These are phyloP conservation scores for Psix sp. DNA, from an alignment of 1,140 invertebrate species.

Conservation along the genomic window DNA sequence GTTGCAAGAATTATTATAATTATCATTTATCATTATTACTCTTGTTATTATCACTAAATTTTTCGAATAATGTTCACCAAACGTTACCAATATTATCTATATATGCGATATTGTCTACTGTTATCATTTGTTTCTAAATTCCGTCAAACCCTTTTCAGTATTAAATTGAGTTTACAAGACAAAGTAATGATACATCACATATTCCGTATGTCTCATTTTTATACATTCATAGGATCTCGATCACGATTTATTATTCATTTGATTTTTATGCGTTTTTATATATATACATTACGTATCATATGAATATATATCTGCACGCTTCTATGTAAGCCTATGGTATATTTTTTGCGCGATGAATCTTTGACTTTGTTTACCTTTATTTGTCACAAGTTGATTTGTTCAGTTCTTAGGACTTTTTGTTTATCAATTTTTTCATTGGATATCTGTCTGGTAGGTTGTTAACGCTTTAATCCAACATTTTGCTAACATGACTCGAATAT, in stretches of 20 bases:
- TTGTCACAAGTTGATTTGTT: conserved; percentile 36
- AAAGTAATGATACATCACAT: conserved; percentile 34
- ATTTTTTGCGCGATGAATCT: conserved; percentile 63
- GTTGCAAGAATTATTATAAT: conserved; percentile 71
- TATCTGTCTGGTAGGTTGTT: conserved; percentile 73
- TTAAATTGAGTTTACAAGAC: conserved; percentile 2
- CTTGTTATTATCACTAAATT: conserved; percentile 57
- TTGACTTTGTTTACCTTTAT: conserved; percentile 49
- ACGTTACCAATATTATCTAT: conserved; percentile 25
- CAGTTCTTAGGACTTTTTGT: conserved; percentile 18
- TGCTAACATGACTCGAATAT: conserved; percentile 69
- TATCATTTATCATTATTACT: conserved; percentile 53
- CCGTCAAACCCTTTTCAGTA: conserved; percentile 15
- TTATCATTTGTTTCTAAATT: conserved; percentile 29
- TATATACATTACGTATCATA: conserved; percentile 39
- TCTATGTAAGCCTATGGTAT: conserved; percentile 71
- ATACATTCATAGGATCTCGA: too few relatives aligned
- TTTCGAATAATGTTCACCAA: conserved; percentile 36
- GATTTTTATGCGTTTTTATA: conserved; percentile 32
- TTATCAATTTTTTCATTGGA: conserved; percentile 49
- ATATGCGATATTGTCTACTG: conserved; percentile 5
- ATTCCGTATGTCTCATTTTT: too few relatives aligned
- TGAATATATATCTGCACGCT: conserved; percentile 70
- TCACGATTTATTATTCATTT: conserved; percentile 22
- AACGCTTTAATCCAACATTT: conserved; percentile 73